These are phyloP conservation scores for Dendroctonus ponderosae DNA, from an alignment of 1,140 invertebrate species.

Conservation along the genomic window DNA sequence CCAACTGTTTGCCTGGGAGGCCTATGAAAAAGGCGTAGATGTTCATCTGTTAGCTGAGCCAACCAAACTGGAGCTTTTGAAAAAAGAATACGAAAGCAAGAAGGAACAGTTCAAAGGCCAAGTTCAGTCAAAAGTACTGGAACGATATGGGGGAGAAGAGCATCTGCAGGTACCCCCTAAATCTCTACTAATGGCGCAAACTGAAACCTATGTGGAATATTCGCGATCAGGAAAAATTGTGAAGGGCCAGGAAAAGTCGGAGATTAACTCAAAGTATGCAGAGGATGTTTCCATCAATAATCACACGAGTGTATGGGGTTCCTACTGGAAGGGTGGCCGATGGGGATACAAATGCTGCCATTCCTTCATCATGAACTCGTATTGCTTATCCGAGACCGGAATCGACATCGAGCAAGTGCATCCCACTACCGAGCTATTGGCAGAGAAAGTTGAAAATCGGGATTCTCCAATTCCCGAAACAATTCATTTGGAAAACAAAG, in stretches of 20 bases:
- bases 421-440: conserved; percentile 9
- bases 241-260: conserved; percentile 82
- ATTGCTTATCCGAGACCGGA: conserved; percentile 82
- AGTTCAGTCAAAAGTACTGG: conserved; percentile 72
- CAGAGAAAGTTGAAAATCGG: conserved; percentile 28
- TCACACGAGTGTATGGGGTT: conserved; percentile 93
- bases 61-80: conserved; percentile 90
- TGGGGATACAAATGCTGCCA: conserved; percentile 99
- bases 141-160: conserved; percentile 89
- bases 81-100: conserved; percentile 87
- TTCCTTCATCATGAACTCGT: conserved; percentile 88
- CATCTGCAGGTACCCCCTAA: conserved; percentile 84
- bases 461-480: background rate
- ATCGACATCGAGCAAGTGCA: conserved; percentile 48
- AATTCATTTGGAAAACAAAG: conserved; percentile 9
- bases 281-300: conserved; percentile 93
- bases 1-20: conserved; percentile 98
- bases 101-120: conserved; percentile 82
- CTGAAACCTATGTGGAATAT: conserved; percentile 95
- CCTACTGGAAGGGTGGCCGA: conserved; percentile 84
- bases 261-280: conserved; percentile 88
- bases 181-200: conserved; percentile 87
- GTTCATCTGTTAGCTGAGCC: conserved; percentile 96
- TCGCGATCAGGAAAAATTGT: conserved; percentile 85
- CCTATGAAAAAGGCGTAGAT: conserved; percentile 89